Conservation (phyloP, 2,113 vertebrate genomes). For the Sakesphorus luctuosus region DNA sequence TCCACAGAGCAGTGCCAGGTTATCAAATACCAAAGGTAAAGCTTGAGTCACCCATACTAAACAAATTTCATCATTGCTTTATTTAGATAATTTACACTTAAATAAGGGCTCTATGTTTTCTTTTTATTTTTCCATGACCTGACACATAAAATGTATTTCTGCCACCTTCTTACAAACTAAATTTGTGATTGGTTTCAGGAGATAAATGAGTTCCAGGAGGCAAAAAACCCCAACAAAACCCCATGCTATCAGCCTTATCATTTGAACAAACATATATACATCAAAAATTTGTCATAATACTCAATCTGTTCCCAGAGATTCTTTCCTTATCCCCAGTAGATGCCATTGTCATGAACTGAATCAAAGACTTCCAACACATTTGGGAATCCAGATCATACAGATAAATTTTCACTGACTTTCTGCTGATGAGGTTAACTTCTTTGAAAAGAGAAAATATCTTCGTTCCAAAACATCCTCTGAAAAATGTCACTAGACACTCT, state of each 20-base stretch:
- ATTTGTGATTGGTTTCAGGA: not conserved
- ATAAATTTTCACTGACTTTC: conserved; percentile 41
- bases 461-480: conserved; percentile 30
- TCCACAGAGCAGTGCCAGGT: not conserved
- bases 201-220: not conserved
- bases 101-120: not conserved
- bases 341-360: not conserved
- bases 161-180: not conserved
- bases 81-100: not conserved
- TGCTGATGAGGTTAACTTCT: conserved; percentile 26
- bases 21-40: not conserved
- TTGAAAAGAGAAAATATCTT: not conserved
- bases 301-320: not conserved
- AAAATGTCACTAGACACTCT: conserved; percentile 21
- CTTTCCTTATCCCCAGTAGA: not conserved
- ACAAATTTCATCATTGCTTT: not conserved
- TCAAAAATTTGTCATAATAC: not conserved
- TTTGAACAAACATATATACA: not conserved
- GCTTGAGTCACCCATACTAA: not conserved
- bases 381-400: not conserved
- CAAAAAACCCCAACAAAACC: not conserved
- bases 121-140: not conserved
- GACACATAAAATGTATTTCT: not conserved
- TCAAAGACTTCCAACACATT: conserved; percentile 15
- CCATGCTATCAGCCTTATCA: not conserved